Conservation (phyloP, 35 echinoderm and acorn worm species). For the Stichopus chloronotus region DNA sequence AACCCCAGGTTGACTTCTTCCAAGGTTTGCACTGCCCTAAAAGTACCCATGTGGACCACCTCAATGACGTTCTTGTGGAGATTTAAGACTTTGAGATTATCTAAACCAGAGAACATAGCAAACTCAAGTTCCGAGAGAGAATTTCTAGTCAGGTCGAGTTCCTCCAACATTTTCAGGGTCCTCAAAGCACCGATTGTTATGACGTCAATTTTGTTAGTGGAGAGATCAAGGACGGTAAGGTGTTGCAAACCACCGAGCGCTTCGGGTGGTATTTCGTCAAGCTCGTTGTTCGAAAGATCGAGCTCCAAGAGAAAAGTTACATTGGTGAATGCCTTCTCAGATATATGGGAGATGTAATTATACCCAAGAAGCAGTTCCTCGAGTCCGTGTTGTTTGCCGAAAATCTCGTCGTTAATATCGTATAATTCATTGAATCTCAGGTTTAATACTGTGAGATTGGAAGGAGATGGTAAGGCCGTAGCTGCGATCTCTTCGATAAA, state of each 20-base stretch:
- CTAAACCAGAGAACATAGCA: constrained; percentile 33
- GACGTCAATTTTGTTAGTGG: constrained; percentile 34
- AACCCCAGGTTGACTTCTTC: constrained; percentile 39
- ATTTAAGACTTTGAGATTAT: constrained; percentile 36
- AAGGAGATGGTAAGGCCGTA: constrained; percentile 17
- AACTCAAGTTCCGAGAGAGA: constrained; percentile 25
- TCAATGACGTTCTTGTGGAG: constrained; percentile 51
- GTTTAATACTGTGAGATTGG: neutral
- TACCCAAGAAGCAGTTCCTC: constrained; percentile 9
- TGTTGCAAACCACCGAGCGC: constrained; percentile 12
- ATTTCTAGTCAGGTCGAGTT: constrained; percentile 45
- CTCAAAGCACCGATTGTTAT: constrained; percentile 36
- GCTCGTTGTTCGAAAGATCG: constrained; percentile 18
- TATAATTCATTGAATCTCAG: constrained; percentile 4
- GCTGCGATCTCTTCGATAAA: neutral
- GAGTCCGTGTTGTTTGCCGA: neutral
- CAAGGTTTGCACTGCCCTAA: constrained; percentile 10
- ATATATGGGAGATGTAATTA: constrained; percentile 31
- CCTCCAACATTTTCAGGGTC: constrained; percentile 6
- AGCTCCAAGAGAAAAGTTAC: neutral
- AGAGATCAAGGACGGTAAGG: constrained; percentile 13
- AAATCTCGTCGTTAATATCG: constrained; percentile 25
- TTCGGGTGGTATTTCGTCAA: constrained; percentile 35
- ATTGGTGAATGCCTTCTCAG: constrained; percentile 34
- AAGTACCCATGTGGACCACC: constrained; percentile 15